Base-by-base conservation (phyloP, 1,140 invertebrate genomes). In the Brachystomella parvula region DNA sequence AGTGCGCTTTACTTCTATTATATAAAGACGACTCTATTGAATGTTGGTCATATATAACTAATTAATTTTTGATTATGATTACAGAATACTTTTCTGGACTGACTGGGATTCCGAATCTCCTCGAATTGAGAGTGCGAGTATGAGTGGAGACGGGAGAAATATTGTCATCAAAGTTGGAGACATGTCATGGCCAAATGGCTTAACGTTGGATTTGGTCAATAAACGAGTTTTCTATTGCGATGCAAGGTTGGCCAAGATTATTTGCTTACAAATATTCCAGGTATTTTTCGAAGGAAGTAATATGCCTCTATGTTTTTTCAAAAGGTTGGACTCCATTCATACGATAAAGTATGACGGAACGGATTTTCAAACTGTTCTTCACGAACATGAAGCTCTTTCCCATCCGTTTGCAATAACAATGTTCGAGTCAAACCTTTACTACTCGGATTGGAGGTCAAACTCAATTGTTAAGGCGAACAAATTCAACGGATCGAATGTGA, bases 311-410 rank as follows among this genome's bases (percentile, higher is more conserved):
- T 56, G 70, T 32, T 49, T 47, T 65, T 47, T 69, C 66, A 76
- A 3, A 73, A 87, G 88, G 72, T 89, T 89, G 0, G 89, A 93
- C 78, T 89, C 90, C 0, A 88, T 94, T 57, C 89, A 91, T 77
- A 89, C 89, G 17, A 84, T 85, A 0, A 83, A 76, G 12, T 87
- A 87, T 73, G 79, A 85, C 71, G 86, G 86, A 1, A 68, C 72
- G 17, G 83, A 78, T 68, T 74, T 76, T 49, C 73, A 77, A 35
- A 75, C 81, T 63, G 78, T 87, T 32, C 75, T 87, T 17, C 74
- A 78, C 56, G 79, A 79, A 21, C 80, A 85, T 71, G 79, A 82
- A 44, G 76, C 78, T 35, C 76, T 87, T 32, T 79, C 80, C 31
- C 86, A 87, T 77, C 85, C 86, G 2, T 87, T 87, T 77, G 82